Percentiles rank a stretch among this genome's conserved stretches.
Conservation (phyloP, 1,140 invertebrate genomes). For the Pogonomyrmex californicus region DNA sequence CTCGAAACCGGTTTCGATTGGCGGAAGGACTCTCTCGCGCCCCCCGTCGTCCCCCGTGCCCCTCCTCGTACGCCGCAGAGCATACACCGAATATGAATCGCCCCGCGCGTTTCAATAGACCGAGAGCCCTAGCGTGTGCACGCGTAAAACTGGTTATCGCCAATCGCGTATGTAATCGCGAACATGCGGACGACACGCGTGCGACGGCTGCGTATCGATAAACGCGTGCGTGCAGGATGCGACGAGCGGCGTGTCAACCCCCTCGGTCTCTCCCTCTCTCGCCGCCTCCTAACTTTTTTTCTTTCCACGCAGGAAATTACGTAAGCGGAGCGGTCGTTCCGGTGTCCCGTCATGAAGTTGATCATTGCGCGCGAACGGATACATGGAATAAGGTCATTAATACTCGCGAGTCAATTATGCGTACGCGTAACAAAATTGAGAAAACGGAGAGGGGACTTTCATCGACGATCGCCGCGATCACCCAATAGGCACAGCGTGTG, state of each 20-base stretch:
- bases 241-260: background rate
- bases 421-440: background rate
- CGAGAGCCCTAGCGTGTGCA: background rate
- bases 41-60: background rate
- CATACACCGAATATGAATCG: slow-evolving; percentile 72
- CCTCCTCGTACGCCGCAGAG: slow-evolving; percentile 40
- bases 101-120: slow-evolving; percentile 45
- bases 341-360: background rate
- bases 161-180: slow-evolving; percentile 51
- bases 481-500: background rate
- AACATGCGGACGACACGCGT: slow-evolving; percentile 38
- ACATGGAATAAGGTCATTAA: background rate
- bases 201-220: slow-evolving; percentile 12
- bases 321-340: background rate
- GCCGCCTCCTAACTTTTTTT: background rate
- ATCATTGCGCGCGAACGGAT: background rate
- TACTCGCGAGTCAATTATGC: background rate
- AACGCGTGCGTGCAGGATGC: slow-evolving; percentile 34
- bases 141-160: slow-evolving; percentile 50
- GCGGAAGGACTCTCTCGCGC: slow-evolving; percentile 33
- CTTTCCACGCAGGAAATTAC: background rate
- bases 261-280: background rate
- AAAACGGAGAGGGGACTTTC: background rate
- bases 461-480: background rate
- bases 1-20: slow-evolving; percentile 77